Evolutionary conservation across 2,888 invertebrate species (phyloP), one percentile per base, ranked within the genome.

Genomic region (Synanthedon formicaeformis): DNA sequence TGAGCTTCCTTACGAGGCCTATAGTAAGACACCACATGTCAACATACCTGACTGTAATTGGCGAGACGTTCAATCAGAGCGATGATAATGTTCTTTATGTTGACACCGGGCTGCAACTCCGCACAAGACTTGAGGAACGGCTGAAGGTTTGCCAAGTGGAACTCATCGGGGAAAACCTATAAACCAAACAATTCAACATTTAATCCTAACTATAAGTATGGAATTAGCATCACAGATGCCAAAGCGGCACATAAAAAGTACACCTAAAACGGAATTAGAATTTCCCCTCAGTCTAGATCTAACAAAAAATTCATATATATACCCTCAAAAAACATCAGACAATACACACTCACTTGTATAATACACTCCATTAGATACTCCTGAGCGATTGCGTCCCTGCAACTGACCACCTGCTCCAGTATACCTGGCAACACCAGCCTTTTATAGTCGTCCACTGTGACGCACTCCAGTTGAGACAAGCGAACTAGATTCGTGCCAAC

Each of bases 311-410:
- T 27, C 23, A 27, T 27, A 8, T 27, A 27, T 27, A 16, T n/a
- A 27, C 27, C 27, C 8, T 1, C 8, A 27, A 27, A 27, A 34
- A 10, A 34, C 34, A 5, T 10, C 10, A 1, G 5, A 34, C 10
- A 34, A 34, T 27, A 27, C 27, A 34, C 2, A 23, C 49, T 49
- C 3, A 94, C 97, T 90, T 99, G 98, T 75, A 98, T 98, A 55
- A 99, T 96, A 73, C 98, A 98, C 81, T 99, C 99, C 98, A 99
- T 99, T 18, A 99, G 91, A 80, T 99, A 99, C 85, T 99, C 99
- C 87, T 99, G 99, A 0, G 99, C 98, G 57, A 99, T 99, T 0
- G 98, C 96, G 85, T 99, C 99, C 57, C 96, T 88, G 73, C 99
- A 99, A 76, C 97, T 98, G 52, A 99, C 99, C 16, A 97, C 97